Conservation (phyloP, 2,888 invertebrate genomes). For the Electrophaes corylata region DNA sequence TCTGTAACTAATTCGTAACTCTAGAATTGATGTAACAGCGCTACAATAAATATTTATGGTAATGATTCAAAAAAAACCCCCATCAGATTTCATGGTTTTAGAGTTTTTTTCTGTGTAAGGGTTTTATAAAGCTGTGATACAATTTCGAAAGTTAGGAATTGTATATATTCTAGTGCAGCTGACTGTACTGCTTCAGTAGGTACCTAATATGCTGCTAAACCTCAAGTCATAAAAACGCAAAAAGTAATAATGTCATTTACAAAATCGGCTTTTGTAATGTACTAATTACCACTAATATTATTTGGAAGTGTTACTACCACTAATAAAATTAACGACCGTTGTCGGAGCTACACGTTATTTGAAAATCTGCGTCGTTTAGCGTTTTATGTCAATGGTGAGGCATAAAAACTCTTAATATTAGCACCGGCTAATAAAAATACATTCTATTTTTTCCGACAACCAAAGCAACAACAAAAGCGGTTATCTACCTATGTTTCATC, state of each 20-base stretch:
- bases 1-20: no score
- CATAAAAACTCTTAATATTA: slow-evolving; percentile 21
- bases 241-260: slow-evolving; percentile 10
- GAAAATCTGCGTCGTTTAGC: slow-evolving; percentile 22
- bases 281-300: slow-evolving; percentile 23
- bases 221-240: background rate
- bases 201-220: no score
- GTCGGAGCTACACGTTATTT: slow-evolving; percentile 22
- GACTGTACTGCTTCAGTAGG: no score
- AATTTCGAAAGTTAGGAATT: no score
- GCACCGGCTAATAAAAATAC: slow-evolving; percentile 12
- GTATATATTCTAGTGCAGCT: no score
- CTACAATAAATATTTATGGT: no score
- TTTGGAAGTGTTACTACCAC: slow-evolving; percentile 16
- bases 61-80: no score
- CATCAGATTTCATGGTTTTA: no score
- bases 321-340: slow-evolving; percentile 28
- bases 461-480: background rate
- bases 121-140: no score
- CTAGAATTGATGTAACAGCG: no score
- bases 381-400: slow-evolving; percentile 20
- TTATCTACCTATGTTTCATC: background rate
- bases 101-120: no score
- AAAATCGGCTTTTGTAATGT: slow-evolving; percentile 11
- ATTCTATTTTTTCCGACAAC: slow-evolving; percentile 6